Evolutionary conservation across 2,888 invertebrate species (phyloP).

Genomic region (Papilio demoleus): DNA sequence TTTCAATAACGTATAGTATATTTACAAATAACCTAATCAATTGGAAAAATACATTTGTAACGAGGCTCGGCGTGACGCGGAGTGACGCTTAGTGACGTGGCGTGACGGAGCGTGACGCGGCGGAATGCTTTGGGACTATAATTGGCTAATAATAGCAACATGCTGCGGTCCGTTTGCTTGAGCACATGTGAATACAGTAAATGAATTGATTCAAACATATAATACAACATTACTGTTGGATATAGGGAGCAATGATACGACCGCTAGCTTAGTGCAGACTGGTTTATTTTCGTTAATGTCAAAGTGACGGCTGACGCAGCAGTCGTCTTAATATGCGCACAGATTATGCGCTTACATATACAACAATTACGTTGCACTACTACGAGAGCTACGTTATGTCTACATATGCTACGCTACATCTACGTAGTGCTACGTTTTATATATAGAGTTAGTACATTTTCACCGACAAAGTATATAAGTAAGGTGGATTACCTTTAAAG

Average conservation of each 20-base stretch:
- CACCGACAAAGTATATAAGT: too few relatives aligned
- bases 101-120: background rate
- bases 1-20: background rate
- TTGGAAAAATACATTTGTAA: background rate
- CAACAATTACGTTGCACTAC: too few relatives aligned
- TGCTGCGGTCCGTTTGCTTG: background rate
- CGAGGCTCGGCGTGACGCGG: background rate
- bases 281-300: too few relatives aligned
- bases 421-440: background rate
- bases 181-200: background rate
- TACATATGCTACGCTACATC: background rate
- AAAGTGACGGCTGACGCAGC: too few relatives aligned
- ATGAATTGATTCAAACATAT: background rate
- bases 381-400: background rate
- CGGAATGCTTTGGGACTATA: background rate
- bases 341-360: too few relatives aligned
- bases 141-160: constrained; percentile 14
- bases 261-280: too few relatives aligned
- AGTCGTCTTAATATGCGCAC: too few relatives aligned
- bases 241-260: too few relatives aligned
- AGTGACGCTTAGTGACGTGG: background rate
- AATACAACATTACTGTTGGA: too few relatives aligned
- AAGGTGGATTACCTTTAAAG: too few relatives aligned
- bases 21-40: constrained; percentile 14
- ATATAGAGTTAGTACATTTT: background rate